These are phyloP conservation scores for Pammene fasciana DNA, from an alignment of 2,888 invertebrate species.

Conservation along the genomic window DNA sequence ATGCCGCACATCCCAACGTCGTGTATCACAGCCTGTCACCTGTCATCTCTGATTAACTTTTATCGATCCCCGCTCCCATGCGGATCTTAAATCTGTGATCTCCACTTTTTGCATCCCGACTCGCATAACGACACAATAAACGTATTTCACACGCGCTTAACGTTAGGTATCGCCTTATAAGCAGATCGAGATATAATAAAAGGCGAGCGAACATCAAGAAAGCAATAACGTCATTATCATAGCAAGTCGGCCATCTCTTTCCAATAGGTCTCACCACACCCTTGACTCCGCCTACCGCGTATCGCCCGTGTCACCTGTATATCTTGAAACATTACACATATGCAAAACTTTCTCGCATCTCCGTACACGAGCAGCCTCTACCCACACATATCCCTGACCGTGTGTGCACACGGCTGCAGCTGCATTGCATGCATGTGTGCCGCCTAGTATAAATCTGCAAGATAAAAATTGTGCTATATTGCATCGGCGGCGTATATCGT, in stretches of 20 bases:
- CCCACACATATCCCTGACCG: constrained; percentile 49
- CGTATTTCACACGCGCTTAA: constrained; percentile 81
- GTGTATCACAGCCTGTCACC: constrained; percentile 51
- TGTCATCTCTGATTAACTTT: constrained; percentile 67
- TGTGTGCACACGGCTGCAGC: constrained; percentile 45
- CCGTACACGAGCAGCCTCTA: constrained; percentile 56
- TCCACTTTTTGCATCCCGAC: constrained; percentile 75
- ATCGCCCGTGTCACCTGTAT: constrained; percentile 82
- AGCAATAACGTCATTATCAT: constrained; percentile 84
- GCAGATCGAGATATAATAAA: constrained; percentile 83
- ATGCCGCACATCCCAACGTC: constrained; percentile 41
- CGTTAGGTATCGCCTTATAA: constrained; percentile 80
- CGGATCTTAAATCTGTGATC: constrained; percentile 75
- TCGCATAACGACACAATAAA: constrained; percentile 78
- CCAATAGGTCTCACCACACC: constrained; percentile 80
- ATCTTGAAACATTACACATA: constrained; percentile 84
- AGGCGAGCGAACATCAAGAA: constrained; percentile 80
- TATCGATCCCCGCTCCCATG: constrained; percentile 60
- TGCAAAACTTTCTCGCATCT: constrained; percentile 81
- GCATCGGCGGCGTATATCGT: constrained; percentile 61
- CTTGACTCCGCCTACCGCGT: constrained; percentile 78
- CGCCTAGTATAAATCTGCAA: constrained; percentile 75
- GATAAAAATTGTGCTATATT: constrained; percentile 82
- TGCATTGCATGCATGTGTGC: constrained; percentile 54
- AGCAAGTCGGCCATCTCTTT: constrained; percentile 82